Evolutionary conservation across 2,113 vertebrate species (phyloP).

Genomic region (Gymnobelideus leadbeateri): DNA sequence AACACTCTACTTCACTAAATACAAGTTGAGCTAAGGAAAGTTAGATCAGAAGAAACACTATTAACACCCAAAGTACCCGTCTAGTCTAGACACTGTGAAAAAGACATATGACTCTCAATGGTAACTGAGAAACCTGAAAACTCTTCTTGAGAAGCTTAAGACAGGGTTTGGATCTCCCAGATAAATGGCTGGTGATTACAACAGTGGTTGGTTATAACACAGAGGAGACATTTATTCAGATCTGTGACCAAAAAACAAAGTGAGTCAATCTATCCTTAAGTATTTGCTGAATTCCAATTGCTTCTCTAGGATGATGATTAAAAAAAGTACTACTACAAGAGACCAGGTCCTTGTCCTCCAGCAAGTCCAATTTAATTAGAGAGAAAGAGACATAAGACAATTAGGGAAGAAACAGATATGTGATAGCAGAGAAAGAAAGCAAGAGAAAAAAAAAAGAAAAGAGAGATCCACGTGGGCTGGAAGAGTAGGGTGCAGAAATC

Average conservation of each 20-base stretch:
- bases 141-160: constrained; percentile 10
- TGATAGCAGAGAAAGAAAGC: not conserved
- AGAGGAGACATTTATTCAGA: constrained; percentile 15
- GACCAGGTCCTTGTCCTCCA: not conserved
- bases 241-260: constrained; percentile 8
- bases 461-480: not conserved
- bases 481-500: not conserved
- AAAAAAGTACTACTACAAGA: not conserved
- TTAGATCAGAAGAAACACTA: constrained; percentile 32
- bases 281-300: constrained; percentile 2
- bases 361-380: constrained; percentile 5
- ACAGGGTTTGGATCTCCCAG: not conserved
- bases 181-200: constrained; percentile 12
- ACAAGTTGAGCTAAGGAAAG: constrained; percentile 11
- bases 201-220: not conserved
- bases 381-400: constrained; percentile 6
- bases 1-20: not conserved
- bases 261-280: not conserved
- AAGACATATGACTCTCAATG: constrained; percentile 46
- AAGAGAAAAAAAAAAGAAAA: not conserved
- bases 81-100: constrained; percentile 4
- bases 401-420: not conserved
- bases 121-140: constrained; percentile 41
- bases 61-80: constrained; percentile 20
- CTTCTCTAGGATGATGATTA: not conserved